Evolutionary conservation across 2,113 vertebrate genomes (phyloP).

Genomic region (Siniperca knerii): DNA sequence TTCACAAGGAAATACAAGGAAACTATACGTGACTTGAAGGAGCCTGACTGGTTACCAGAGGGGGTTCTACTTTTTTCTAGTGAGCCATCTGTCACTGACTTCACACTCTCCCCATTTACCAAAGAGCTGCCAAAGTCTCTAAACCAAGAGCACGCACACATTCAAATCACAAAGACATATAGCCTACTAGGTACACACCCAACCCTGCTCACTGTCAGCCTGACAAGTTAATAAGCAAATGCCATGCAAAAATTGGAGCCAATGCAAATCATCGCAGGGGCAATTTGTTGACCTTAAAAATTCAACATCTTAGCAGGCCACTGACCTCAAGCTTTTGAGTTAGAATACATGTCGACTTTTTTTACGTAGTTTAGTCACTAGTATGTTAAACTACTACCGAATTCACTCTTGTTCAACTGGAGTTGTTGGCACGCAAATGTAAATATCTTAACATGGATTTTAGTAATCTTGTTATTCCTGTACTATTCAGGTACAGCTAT

Average conservation of each 20-base stretch:
- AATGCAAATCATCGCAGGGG: neutral
- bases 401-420: neutral
- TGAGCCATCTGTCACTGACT: constrained; percentile 80
- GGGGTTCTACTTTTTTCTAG: constrained; percentile 58
- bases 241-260: neutral
- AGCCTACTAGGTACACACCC: constrained; percentile 41
- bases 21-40: constrained; percentile 53
- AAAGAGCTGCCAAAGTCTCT: constrained; percentile 62
- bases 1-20: constrained; percentile 31
- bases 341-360: neutral
- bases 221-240: constrained; percentile 64
- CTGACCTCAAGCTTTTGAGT: neutral
- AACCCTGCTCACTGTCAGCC: constrained; percentile 28
- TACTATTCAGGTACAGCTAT: neutral
- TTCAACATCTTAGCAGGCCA: neutral
- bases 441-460: neutral
- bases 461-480: neutral
- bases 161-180: constrained; percentile 39
- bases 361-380: neutral
- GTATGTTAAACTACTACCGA: too few relatives aligned
- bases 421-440: neutral
- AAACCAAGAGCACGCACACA: constrained; percentile 41
- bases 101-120: constrained; percentile 73
- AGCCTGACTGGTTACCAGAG: constrained; percentile 66
- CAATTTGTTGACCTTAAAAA: constrained; percentile 16